Base-by-base conservation (phyloP, 30 jellyfish, hydroid and myxozoan species). In the Chironex yamaguchii region DNA sequence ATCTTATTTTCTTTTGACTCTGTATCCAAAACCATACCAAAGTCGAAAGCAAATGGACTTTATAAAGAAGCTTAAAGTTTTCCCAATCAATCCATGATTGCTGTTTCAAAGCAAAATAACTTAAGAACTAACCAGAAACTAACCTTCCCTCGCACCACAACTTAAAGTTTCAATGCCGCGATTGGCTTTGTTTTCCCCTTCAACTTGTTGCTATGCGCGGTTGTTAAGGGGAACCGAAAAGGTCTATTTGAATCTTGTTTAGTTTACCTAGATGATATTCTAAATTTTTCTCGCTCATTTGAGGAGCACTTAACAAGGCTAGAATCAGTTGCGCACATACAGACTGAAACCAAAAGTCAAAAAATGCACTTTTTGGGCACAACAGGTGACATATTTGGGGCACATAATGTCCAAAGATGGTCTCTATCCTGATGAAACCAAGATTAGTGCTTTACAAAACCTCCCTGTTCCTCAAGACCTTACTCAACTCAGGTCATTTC, bases 211-310 rank as follows among this genome's bases (percentile, higher is more conserved):
- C n/a, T n/a, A n/a, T n/a, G n/a, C n/a, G n/a, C n/a, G n/a, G n/a
- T n/a, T n/a, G n/a, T n/a, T n/a, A n/a, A n/a, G n/a, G n/a, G n/a
- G n/a, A n/a, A n/a, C n/a, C n/a, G n/a, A n/a, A n/a, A n/a, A n/a
- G n/a, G n/a, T n/a, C n/a, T n/a, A n/a, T n/a, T n/a, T n/a, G 79
- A 84, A 11, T 49, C 90, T 6, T 67, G 88, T 29, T 87, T 86
- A 0, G 85, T 64, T 36, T 86, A 76, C 65, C 36, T 85, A 33
- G 96, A 85, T 32, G 88, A 76, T 62, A 62, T 63, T 1, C 62
- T 76, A 3, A 62, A 74, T 34, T 76, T 36, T 62, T 76, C 92
- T 22, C 32, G 91, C 81, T 29, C 79, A 11, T 42, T 66, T 48
- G 96, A 86, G 17, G 90, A 63, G 54, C 86, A 86, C 35, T 49